Conservation (phyloP, 2,797 vertebrate genomes). For the Micrastur ruficollis region DNA sequence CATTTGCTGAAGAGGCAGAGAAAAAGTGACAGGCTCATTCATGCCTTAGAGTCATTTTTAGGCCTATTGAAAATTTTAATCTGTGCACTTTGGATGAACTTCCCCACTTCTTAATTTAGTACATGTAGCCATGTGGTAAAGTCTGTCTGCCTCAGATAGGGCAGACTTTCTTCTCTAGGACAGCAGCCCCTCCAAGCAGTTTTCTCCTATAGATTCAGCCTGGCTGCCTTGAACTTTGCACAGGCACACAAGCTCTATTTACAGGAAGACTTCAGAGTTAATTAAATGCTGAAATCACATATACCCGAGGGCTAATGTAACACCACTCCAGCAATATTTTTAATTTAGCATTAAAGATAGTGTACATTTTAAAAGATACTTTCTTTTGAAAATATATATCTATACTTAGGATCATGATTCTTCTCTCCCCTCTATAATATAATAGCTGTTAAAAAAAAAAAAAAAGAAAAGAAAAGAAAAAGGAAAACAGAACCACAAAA, state of each 20-base stretch:
- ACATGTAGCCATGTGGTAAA: conserved; percentile 63
- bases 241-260: conserved; percentile 41
- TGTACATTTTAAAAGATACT: background rate
- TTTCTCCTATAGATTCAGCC: conserved; percentile 46
- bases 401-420: background rate
- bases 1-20: conserved; percentile 79
- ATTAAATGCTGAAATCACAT: conserved; percentile 70
- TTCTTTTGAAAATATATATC: conserved; percentile 8
- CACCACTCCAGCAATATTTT: conserved; percentile 46
- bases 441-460: background rate
- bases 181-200: conserved; percentile 62
- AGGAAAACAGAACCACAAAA: background rate
- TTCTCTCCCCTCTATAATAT: background rate
- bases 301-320: conserved; percentile 19
- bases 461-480: background rate
- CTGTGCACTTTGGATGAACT: conserved; percentile 90
- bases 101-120: conserved; percentile 77
- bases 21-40: conserved; percentile 86
- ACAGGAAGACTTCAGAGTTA: conserved; percentile 70
- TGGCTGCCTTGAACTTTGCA: conserved; percentile 65
- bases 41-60: conserved; percentile 89
- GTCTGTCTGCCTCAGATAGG: conserved; percentile 67
- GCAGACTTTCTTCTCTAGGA: conserved; percentile 51
- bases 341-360: conserved; percentile 58
- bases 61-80: conserved; percentile 87